Percentiles rank a stretch among this genome's conserved stretches.
Conservation (phyloP, 2,797 vertebrate species). For the Centroberyx gerrardi region DNA sequence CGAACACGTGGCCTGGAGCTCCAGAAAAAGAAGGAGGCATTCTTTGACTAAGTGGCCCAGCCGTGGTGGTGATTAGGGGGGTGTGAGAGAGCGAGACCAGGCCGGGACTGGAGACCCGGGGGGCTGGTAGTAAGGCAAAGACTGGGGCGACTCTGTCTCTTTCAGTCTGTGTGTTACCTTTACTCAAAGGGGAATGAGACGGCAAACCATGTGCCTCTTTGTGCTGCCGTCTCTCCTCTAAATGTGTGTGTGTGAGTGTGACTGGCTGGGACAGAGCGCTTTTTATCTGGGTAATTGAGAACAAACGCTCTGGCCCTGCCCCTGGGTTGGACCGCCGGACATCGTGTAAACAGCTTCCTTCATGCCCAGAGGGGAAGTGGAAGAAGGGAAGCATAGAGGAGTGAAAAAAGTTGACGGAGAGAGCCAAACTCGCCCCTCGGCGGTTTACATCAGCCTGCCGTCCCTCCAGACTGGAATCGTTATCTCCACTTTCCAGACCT, state of each 20-base stretch:
- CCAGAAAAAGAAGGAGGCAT: conserved; percentile 72
- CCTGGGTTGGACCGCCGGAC: conserved; percentile 69
- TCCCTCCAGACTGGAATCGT: conserved; percentile 55
- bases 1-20: conserved; percentile 66
- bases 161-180: conserved; percentile 53
- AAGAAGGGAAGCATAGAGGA: conserved; percentile 77
- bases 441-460: conserved; percentile 39
- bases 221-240: conserved; percentile 54
- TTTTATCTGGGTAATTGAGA: conserved; percentile 84
- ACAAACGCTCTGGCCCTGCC: conserved; percentile 74
- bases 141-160: conserved; percentile 60
- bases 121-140: conserved; percentile 50
- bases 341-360: conserved; percentile 67
- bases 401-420: conserved; percentile 51
- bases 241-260: conserved; percentile 44
- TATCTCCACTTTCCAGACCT: conserved; percentile 73
- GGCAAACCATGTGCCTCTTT: conserved; percentile 72
- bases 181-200: conserved; percentile 67
- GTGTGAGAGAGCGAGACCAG: conserved; percentile 78
- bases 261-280: conserved; percentile 66
- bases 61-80: conserved; percentile 78
- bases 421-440: conserved; percentile 42
- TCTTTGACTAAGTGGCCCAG: conserved; percentile 75
- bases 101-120: conserved; percentile 55
- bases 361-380: conserved; percentile 60